Evolutionary conservation across 1,140 invertebrate genomes (phyloP).

Genomic region (Aphaenogaster ashmeadi): DNA sequence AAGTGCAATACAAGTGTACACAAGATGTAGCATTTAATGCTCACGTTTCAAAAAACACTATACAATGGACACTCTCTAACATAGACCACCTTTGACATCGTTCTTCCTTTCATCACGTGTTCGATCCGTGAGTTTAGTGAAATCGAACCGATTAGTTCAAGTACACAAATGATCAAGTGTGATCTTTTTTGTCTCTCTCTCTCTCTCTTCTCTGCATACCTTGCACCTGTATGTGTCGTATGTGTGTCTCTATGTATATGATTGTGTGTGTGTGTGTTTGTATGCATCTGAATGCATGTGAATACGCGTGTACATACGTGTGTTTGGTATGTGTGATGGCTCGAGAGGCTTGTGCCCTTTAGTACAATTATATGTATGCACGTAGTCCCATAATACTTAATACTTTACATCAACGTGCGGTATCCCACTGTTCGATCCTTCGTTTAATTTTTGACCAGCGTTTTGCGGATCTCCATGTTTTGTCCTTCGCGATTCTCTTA

Average conservation of each 20-base stretch:
- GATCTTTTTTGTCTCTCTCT: slow-evolving; percentile 53
- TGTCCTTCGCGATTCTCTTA: slow-evolving; percentile 36
- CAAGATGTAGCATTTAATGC: slow-evolving; percentile 90
- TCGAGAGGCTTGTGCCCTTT: slow-evolving; percentile 78
- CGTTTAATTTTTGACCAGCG: slow-evolving; percentile 45
- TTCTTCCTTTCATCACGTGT: slow-evolving; percentile 79
- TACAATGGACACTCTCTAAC: slow-evolving; percentile 89
- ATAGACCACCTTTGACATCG: slow-evolving; percentile 85
- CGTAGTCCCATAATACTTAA: slow-evolving; percentile 82
- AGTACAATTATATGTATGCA: slow-evolving; percentile 74
- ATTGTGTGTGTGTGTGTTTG: slow-evolving; percentile 52
- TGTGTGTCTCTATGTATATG: slow-evolving; percentile 53
- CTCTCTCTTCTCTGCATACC: slow-evolving; percentile 22
- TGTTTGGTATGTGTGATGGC: slow-evolving; percentile 73
- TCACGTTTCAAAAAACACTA: slow-evolving; percentile 90
- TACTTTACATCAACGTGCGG: slow-evolving; percentile 82
- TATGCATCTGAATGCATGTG: slow-evolving; percentile 63
- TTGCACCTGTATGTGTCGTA: slow-evolving; percentile 59
- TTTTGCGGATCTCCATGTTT: slow-evolving; percentile 34
- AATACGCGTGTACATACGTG: slow-evolving; percentile 60
- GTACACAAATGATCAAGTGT: slow-evolving; percentile 80
- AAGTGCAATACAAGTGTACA: slow-evolving; percentile 84
- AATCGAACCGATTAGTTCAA: slow-evolving; percentile 80
- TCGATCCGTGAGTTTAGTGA: slow-evolving; percentile 81
- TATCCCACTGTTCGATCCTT: slow-evolving; percentile 70